Percentiles rank a stretch among this genome's conserved stretches.
phyloP scores from a whole-genome alignment of 2,888 invertebrate genomes.

The Lasiommata megera region DNA sequence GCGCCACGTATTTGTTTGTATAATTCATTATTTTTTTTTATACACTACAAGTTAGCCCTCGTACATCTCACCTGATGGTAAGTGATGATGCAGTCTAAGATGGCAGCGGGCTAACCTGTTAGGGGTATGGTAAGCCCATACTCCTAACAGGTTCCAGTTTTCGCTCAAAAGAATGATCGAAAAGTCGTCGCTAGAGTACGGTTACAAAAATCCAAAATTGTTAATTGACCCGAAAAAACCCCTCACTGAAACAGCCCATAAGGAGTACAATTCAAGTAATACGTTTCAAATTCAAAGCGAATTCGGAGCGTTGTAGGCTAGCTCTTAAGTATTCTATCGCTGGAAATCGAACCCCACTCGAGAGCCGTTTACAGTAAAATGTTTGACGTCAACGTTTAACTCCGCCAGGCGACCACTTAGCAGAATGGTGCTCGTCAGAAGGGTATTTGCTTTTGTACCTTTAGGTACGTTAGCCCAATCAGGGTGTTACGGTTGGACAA shows the following conservation, averaged over 20 bases:
- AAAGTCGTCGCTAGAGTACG: too few species aligned
- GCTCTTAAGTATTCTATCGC: constrained; percentile 25
- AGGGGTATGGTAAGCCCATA: too few species aligned
- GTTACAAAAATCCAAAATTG: neutral
- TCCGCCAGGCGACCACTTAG: constrained; percentile 32
- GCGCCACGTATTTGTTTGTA: too few species aligned
- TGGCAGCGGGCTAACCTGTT: too few species aligned
- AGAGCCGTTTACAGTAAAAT: constrained; percentile 29
- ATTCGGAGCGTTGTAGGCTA: constrained; percentile 15
- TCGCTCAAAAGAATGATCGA: too few species aligned
- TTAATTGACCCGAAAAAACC: neutral
- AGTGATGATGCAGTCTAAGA: too few species aligned
- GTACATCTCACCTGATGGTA: too few species aligned
- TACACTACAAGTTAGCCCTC: too few species aligned
- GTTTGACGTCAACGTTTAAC: constrained; percentile 34
- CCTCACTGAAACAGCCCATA: neutral
- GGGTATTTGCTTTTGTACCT: constrained; percentile 26
- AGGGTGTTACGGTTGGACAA: neutral
- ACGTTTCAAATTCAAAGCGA: constrained; percentile 16
- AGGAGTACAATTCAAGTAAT: neutral
- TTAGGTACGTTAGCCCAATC: constrained; percentile 8
- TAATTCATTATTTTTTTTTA: too few species aligned
- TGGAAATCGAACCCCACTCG: constrained; percentile 30
- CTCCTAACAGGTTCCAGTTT: too few species aligned
- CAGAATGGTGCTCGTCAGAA: constrained; percentile 25